These are phyloP conservation scores for Tenthredo scrophulariae DNA, from an alignment of 2,888 invertebrate species.

Conservation along the genomic window DNA sequence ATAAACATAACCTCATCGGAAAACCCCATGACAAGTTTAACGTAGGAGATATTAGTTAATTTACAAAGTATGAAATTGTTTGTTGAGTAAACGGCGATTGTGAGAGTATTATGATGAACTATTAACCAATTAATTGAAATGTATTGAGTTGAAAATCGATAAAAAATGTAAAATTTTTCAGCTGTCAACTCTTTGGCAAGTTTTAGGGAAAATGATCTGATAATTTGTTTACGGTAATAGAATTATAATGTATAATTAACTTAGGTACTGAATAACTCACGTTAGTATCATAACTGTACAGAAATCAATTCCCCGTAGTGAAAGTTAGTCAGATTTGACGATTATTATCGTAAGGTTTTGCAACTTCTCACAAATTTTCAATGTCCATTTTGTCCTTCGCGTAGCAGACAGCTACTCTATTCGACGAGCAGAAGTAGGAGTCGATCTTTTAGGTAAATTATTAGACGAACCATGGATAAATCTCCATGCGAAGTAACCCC, in stretches of 20 bases:
- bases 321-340: neutral
- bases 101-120: neutral
- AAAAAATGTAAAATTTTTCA: slow-evolving; percentile 15
- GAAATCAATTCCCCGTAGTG: neutral
- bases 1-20: slow-evolving; percentile 45
- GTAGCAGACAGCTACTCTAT: slow-evolving; percentile 40
- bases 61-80: neutral
- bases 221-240: slow-evolving; percentile 37
- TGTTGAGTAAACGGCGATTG: neutral
- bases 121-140: neutral
- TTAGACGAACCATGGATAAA: slow-evolving; percentile 57
- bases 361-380: slow-evolving; percentile 24
- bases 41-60: neutral
- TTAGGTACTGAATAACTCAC: neutral
- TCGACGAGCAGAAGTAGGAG: neutral
- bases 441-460: slow-evolving; percentile 19
- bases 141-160: neutral
- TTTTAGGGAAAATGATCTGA: neutral
- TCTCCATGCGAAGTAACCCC: slow-evolving; percentile 67
- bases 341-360: neutral
- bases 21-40: slow-evolving; percentile 7
- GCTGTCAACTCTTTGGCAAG: slow-evolving; percentile 32
- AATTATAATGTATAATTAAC: slow-evolving; percentile 21
- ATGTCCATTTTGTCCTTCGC: slow-evolving; percentile 51
- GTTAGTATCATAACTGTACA: slow-evolving; percentile 7